Evolutionary conservation across 2,797 vertebrate species (phyloP).

Genomic region (Enteromius mattozi): DNA sequence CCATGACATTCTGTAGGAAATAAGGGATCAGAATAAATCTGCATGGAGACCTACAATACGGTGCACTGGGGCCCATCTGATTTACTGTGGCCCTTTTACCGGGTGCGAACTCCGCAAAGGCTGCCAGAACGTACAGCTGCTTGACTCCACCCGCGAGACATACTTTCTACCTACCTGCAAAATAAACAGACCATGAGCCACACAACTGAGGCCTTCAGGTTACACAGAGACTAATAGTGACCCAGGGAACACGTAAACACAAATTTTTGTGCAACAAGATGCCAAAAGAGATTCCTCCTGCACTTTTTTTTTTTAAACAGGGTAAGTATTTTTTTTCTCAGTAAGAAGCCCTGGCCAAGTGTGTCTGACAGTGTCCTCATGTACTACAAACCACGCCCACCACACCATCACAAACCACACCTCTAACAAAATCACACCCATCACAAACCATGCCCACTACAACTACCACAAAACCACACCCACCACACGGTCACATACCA

Average conservation of each 20-base stretch:
- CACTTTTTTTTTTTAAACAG: background rate
- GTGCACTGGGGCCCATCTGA: constrained; percentile 43
- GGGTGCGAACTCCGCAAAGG: constrained; percentile 30
- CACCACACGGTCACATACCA: too few relatives aligned
- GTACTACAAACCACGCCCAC: background rate
- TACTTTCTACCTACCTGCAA: constrained; percentile 52
- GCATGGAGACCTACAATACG: constrained; percentile 43
- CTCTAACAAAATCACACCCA: too few relatives aligned
- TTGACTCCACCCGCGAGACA: constrained; percentile 15
- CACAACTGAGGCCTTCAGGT: constrained; percentile 36
- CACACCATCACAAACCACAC: too few relatives aligned
- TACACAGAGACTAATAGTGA: background rate
- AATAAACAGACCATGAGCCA: constrained; percentile 49
- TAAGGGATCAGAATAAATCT: constrained; percentile 41
- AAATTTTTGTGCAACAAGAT: background rate
- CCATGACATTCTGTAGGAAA: constrained; percentile 30
- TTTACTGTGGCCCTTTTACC: constrained; percentile 54
- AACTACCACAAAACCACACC: too few relatives aligned
- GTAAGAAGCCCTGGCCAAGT: background rate
- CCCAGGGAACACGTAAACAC: background rate
- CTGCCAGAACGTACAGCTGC: constrained; percentile 51
- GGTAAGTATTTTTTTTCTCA: background rate
- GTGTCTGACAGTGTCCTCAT: too few relatives aligned
- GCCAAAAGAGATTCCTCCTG: background rate
- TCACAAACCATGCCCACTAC: too few relatives aligned